phyloP scores from a whole-genome alignment of 2,113 vertebrate genomes.

The Miniopterus natalensis region DNA sequence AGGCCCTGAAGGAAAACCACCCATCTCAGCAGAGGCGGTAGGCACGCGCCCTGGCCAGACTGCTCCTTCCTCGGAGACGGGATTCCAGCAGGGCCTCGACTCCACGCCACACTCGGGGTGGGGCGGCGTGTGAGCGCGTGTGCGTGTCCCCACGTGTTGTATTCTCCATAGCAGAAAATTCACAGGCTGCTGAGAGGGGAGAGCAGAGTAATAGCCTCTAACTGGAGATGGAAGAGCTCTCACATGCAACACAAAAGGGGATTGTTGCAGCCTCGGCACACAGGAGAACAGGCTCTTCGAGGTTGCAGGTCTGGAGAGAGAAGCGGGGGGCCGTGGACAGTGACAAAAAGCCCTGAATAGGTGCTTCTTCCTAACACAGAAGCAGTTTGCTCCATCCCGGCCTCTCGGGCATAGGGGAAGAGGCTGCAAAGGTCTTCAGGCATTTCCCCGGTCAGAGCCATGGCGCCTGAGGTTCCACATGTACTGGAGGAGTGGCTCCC shows the following conservation, averaged over 20 bases:
- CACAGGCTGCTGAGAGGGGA: not conserved
- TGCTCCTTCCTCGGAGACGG: not conserved
- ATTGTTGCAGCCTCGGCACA: not conserved
- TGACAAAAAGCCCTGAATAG: fast-evolving
- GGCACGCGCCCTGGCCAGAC: not conserved
- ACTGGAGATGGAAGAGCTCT: not conserved
- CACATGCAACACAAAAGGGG: not conserved
- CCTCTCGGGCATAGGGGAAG: not conserved
- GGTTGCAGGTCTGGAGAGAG: not conserved
- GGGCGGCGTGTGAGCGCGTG: not conserved
- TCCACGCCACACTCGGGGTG: not conserved
- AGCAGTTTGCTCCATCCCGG: not conserved
- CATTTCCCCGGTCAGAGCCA: fast-evolving
- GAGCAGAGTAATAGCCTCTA: not conserved
- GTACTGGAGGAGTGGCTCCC: not conserved
- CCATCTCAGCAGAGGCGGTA: constrained; percentile 4
- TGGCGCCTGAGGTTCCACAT: fast-evolving
- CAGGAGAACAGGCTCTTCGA: not conserved
- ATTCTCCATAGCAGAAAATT: not conserved
- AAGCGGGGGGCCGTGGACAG: not conserved
- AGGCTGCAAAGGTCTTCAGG: not conserved
- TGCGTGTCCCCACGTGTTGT: not conserved
- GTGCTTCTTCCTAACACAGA: not conserved
- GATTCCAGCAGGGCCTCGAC: not conserved
- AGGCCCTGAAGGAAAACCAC: constrained; percentile 61